These are phyloP conservation scores for Quadroppia sp. DNA, from an alignment of 2,888 invertebrate genomes.

Conservation along the genomic window DNA sequence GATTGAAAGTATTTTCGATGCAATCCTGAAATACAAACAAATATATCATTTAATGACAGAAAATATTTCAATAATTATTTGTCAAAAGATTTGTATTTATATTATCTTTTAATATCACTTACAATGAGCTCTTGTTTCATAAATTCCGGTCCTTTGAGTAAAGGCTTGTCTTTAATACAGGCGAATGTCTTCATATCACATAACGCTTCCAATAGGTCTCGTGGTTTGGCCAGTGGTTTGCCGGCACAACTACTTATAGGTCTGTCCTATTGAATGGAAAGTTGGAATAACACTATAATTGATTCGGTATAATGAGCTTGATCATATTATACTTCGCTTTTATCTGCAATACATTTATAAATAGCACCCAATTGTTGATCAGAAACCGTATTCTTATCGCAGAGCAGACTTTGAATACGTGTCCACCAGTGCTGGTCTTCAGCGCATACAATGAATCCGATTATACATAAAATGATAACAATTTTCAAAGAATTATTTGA, in stretches of 20 bases:
- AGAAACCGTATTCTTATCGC: too few species aligned
- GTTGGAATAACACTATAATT: too few species aligned
- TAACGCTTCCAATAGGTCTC: background rate
- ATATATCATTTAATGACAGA: too few species aligned
- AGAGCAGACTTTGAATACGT: background rate
- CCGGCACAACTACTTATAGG: background rate
- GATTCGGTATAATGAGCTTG: too few species aligned
- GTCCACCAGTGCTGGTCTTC: too few species aligned
- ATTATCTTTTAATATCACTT: background rate
- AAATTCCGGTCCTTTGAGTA: background rate
- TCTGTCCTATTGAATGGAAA: background rate
- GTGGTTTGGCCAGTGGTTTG: background rate
- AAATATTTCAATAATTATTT: too few species aligned
- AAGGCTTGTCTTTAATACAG: background rate
- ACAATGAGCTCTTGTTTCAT: background rate
- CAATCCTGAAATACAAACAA: background rate
- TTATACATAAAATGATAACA: too few species aligned
- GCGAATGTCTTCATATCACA: background rate
- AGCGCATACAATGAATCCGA: too few species aligned
- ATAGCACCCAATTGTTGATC: too few species aligned
- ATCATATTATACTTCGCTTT: too few species aligned
- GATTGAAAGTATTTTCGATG: background rate
- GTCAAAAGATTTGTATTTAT: background rate
- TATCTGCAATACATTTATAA: too few species aligned
- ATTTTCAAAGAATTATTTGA: too few species aligned